Conservation (phyloP, 2,888 invertebrate genomes). For the Rosalia funebris region DNA sequence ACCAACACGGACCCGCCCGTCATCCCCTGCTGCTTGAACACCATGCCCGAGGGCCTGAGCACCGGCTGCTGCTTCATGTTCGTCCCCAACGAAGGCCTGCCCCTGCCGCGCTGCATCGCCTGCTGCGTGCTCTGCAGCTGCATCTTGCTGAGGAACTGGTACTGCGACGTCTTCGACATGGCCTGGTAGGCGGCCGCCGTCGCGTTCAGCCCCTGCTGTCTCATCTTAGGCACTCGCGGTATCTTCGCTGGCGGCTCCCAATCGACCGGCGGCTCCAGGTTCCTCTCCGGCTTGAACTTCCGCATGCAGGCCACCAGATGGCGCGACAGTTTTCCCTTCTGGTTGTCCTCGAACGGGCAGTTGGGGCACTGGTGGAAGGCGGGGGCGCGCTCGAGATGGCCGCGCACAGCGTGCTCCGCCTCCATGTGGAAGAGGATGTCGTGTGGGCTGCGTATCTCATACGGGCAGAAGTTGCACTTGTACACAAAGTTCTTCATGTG, state of each 20-base stretch:
- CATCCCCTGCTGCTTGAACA: conserved; percentile 74
- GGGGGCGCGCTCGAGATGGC: conserved; percentile 84
- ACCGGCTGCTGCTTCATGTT: conserved; percentile 48
- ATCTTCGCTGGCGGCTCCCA: conserved; percentile 96
- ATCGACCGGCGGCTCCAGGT: conserved; percentile 86
- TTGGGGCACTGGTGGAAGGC: conserved; percentile 92
- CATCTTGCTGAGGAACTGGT: conserved; percentile 60
- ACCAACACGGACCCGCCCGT: conserved; percentile 68
- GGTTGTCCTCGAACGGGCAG: conserved; percentile 94
- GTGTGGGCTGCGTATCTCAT: conserved; percentile 78
- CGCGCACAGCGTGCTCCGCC: conserved; percentile 85
- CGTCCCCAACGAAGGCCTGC: conserved; percentile 56
- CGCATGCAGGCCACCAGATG: conserved; percentile 89
- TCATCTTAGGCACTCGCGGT: conserved; percentile 73
- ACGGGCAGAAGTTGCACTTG: conserved; percentile 70
- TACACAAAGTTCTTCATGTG: conserved; percentile 90
- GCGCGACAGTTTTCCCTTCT: conserved; percentile 88
- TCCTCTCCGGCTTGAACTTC: conserved; percentile 87
- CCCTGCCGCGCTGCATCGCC: conserved; percentile 58
- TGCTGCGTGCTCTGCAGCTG: conserved; percentile 50
- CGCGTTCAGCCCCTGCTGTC: conserved; percentile 58
- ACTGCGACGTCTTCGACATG: conserved; percentile 62
- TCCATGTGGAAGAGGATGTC: conserved; percentile 94
- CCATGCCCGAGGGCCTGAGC: conserved; percentile 67
- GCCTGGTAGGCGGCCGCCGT: conserved; percentile 66